These are phyloP conservation scores for Lepidochitona cinerea DNA, from an alignment of 2,888 invertebrate species.

Conservation along the genomic window DNA sequence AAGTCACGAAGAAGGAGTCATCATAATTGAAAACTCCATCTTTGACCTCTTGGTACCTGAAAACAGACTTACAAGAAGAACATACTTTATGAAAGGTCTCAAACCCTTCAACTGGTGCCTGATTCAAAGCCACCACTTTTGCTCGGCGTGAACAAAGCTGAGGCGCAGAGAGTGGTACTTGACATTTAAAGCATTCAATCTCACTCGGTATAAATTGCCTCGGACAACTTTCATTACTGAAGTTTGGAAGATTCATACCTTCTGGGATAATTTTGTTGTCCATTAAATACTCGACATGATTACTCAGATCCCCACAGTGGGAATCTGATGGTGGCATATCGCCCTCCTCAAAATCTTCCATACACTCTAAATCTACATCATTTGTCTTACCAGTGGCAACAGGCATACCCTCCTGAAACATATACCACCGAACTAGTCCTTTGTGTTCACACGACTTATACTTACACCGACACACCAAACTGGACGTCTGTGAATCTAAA, in stretches of 20 bases:
- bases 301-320: not conserved
- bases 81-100: not conserved
- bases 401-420: not conserved
- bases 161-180: not conserved
- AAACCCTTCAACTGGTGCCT: not conserved
- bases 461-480: not conserved
- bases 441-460: not conserved
- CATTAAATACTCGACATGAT: not conserved
- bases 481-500: not conserved
- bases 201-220: not conserved
- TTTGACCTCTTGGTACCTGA: not conserved
- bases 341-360: not conserved
- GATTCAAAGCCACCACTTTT: not conserved
- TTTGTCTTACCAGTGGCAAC: not conserved
- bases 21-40: not conserved
- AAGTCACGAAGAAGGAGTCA: not conserved
- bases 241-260: not conserved
- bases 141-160: not conserved
- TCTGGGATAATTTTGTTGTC: not conserved
- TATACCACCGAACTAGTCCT: not conserved
- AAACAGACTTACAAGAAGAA: not conserved
- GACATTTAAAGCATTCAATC: not conserved
- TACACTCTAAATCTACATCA: not conserved
- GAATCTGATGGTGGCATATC: not conserved
- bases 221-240: not conserved